Evolutionary conservation across 2,797 vertebrate genomes (phyloP), one percentile per base, ranked within the genome.

Genomic region (Neostethus bicornis): DNA sequence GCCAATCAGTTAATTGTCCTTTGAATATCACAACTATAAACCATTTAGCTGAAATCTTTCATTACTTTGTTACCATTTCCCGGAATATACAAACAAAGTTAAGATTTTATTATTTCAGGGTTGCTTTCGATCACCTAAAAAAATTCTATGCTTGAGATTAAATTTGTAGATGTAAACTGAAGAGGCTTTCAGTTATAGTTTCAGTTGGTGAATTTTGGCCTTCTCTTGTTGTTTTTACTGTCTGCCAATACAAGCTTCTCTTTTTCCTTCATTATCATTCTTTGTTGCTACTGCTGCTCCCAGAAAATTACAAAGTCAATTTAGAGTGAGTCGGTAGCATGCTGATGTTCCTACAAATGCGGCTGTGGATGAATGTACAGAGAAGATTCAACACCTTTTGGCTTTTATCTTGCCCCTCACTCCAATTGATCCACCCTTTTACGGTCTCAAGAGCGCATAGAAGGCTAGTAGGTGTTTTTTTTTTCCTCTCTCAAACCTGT

Each of bases 261-360:
- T 41, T 25, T 29, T 41, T 21, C 14, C 45, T 59, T 70, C 63
- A 66, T 84, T 68, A 50, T 39, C 62, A 80, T 82, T 79, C 71
- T 41, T 45, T 41, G 25, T 48, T 51, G 49, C 52, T 63, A 12
- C 47, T 19, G 25, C 14, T 51, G 45, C 56, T 73, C 52, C 61
- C 55, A 26, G 63, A 73, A 81, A 71, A 77, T 80, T 57, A 79
- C 61, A 53, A 57, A 76, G 77, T 79, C 67, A 80, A 73, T 83
- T 75, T 55, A 51, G 51, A 65, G 45, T 29, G 45, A 74, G 57
- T 76, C 71, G 74, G 52, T 75, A 72, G 65, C 51, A 78, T 61
- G 45, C 49, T 53, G 55, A 59, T 66, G 60, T 54, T 66, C 56
- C 74, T 69, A 51, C 32, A 69, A 77, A 68, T 12, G 19, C 42